Percentiles rank a stretch among this genome's conserved stretches.
phyloP scores from a whole-genome alignment of 2,113 vertebrate species.

The Scalopus aquaticus region DNA sequence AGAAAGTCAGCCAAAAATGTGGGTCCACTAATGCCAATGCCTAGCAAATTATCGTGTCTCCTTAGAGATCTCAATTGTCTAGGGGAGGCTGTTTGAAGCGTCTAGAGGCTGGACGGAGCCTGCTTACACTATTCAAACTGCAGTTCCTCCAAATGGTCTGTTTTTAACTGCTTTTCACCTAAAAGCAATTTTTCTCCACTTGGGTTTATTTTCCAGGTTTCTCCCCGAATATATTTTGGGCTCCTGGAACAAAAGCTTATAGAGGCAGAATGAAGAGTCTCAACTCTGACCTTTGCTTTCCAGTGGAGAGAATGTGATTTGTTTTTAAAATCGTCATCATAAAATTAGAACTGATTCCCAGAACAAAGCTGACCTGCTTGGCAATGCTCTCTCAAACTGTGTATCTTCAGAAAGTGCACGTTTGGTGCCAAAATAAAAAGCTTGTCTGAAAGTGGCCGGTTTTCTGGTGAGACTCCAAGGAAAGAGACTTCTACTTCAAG shows the following conservation, averaged over 20 bases:
- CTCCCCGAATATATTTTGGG: constrained; percentile 52
- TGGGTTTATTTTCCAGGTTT: constrained; percentile 21
- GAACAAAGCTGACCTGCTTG: constrained; percentile 46
- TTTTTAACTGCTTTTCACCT: not conserved
- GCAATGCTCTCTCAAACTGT: not conserved
- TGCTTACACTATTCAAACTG: not conserved
- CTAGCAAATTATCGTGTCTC: not conserved
- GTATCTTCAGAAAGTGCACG: constrained; percentile 9
- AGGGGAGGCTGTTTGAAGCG: not conserved
- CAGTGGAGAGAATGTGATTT: not conserved
- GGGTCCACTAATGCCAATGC: not conserved
- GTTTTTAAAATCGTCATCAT: not conserved
- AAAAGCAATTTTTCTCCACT: not conserved
- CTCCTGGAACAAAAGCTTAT: constrained; percentile 35
- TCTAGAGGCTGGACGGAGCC: not conserved
- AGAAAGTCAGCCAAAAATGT: not conserved
- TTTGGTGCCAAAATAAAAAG: constrained; percentile 42
- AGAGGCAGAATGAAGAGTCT: not conserved
- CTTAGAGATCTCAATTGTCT: not conserved
- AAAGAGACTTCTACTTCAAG: not conserved
- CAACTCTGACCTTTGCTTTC: constrained; percentile 48
- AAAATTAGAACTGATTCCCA: constrained; percentile 52
- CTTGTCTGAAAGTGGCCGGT: not conserved
- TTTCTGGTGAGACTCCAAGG: not conserved
- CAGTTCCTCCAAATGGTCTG: not conserved